Evolutionary conservation across 1,140 invertebrate species (phyloP).

Genomic region (Andricus grossulariae): DNA sequence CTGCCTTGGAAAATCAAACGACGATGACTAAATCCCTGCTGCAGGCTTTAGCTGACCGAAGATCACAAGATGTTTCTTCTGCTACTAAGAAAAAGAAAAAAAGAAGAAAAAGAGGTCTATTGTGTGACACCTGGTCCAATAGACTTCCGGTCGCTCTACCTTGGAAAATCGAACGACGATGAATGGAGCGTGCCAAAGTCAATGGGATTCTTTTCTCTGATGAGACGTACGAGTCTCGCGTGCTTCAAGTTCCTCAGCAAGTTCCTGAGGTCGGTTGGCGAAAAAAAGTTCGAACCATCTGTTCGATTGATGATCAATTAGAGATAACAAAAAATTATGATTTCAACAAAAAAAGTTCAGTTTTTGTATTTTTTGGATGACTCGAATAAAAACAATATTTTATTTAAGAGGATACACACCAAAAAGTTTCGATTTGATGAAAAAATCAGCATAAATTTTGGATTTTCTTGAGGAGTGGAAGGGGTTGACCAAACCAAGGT

Average conservation of each 20-base stretch:
- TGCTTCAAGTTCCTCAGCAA: neutral
- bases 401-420: no score
- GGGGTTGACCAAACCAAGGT: no score
- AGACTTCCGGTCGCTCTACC: neutral
- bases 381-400: no score
- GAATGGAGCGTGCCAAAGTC: constrained; percentile 20
- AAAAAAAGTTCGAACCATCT: no score
- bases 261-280: no score
- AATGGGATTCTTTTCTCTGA: neutral
- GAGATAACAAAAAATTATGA: no score
- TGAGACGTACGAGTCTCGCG: neutral
- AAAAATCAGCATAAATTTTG: no score
- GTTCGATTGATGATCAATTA: no score
- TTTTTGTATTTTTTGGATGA: no score
- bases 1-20: neutral
- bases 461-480: no score
- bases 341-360: no score
- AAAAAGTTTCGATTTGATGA: no score
- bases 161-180: neutral
- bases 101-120: neutral
- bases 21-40: neutral
- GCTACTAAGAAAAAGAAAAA: neutral
- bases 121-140: neutral
- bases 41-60: constrained; percentile 40
- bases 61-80: neutral